Evolutionary conservation across 2,797 vertebrate species (phyloP), one percentile per base, ranked within the genome.

Genomic region (Channa striata): DNA sequence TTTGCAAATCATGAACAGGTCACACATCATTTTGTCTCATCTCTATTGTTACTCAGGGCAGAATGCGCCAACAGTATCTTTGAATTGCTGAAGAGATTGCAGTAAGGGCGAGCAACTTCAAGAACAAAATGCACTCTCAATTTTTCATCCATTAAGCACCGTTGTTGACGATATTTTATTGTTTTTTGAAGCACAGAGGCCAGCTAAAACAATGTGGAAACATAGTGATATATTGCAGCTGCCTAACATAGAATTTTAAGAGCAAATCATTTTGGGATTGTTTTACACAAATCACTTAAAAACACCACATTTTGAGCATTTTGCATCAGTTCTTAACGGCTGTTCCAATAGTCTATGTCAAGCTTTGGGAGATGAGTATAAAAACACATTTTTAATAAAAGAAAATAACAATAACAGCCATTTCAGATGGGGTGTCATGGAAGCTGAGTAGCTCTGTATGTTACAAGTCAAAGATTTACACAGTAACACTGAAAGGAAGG

Each of bases 81-180:
- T 59, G 14, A 56, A 74, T 17, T 33, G 10, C 11, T 17, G 19
- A 56, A 43, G 37, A 44, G 43, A 58, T 25, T 64, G 25, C 25
- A 30, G 25, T 30, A 30, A 30, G 25, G 4, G 6, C 6, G 40
- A 49, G 39, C 10, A 57, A 46, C 30, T 2, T 46, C 1, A 20
- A 14, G 3, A 9, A 8, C n/a, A 44, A 43, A 59, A 42, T 12
- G 2, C 2, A 7, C 46, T 54, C 4, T 50, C 5, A 47, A 6
- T 66, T 9, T 23, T 40, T 8, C 19, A 8, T 23, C 16, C 25
- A 56, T 47, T 50, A 42, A 43, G 14, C 36, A 30, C 30, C 14
- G 39, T 11, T 13, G 3, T 44, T 60, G 17, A 25, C 1, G 36
- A 56, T 1, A n/a, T 37, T 56, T 40, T 34, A 11, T 50, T 56